phyloP scores from a whole-genome alignment of 2,888 invertebrate species.

The Augochlorella aurata region DNA sequence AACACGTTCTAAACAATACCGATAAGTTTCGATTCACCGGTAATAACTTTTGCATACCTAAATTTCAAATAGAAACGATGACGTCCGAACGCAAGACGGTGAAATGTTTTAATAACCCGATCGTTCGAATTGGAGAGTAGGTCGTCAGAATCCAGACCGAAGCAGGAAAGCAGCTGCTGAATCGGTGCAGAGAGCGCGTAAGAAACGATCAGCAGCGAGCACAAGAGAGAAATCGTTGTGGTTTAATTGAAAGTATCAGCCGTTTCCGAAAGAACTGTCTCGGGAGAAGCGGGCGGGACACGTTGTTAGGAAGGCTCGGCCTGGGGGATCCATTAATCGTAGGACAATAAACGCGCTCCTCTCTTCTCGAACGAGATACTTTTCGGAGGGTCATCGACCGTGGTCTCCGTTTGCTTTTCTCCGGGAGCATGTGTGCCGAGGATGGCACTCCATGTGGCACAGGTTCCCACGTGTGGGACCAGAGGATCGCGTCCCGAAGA shows the following conservation, averaged over 20 bases:
- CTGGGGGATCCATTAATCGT: constrained; percentile 59
- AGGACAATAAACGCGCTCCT: constrained; percentile 60
- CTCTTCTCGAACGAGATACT: constrained; percentile 65
- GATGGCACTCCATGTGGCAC: constrained; percentile 65
- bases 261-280: constrained; percentile 1
- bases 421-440: constrained; percentile 62
- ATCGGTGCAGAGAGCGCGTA: neutral
- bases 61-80: no score
- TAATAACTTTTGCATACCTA: no score
- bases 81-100: no score
- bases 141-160: no score
- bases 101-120: no score
- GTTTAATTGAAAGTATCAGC: neutral
- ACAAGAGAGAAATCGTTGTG: neutral
- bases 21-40: no score
- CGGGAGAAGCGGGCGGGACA: constrained; percentile 14
- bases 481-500: constrained; percentile 2
- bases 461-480: constrained; percentile 65
- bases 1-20: no score
- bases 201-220: neutral
- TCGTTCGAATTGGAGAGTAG: no score
- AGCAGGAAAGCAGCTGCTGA: no score
- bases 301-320: constrained; percentile 16
- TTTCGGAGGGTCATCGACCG: constrained; percentile 74
- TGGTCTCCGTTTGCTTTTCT: constrained; percentile 66